These are phyloP conservation scores for Alexandromys fortis DNA, from an alignment of 2,113 vertebrate genomes.

Conservation along the genomic window DNA sequence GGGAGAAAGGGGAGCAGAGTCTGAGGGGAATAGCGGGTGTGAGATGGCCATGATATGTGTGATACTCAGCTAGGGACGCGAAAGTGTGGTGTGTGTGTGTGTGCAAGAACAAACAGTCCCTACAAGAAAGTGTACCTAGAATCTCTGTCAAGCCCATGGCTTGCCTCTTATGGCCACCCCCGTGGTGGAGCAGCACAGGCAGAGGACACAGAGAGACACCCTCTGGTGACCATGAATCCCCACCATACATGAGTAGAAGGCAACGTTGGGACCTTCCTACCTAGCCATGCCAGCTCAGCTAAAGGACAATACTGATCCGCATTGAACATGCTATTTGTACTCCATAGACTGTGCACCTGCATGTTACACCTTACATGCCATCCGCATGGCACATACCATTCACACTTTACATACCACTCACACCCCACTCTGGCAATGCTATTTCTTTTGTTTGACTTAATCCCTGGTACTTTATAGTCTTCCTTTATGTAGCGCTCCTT, in stretches of 20 bases:
- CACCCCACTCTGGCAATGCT: background rate
- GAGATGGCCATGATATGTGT: fast-evolving
- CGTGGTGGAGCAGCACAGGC: background rate
- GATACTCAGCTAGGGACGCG: fast-evolving
- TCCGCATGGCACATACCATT: background rate
- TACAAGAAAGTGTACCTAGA: background rate
- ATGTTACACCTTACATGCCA: no score
- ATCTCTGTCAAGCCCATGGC: background rate
- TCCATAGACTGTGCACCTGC: background rate
- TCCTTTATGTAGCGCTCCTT: background rate
- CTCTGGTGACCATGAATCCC: background rate
- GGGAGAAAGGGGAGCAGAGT: background rate
- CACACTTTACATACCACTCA: background rate
- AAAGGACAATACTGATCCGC: background rate
- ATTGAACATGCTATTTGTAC: no score
- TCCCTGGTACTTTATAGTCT: background rate
- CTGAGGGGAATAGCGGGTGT: background rate
- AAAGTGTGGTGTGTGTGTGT: no score
- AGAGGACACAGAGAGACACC: background rate
- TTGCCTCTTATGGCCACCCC: background rate
- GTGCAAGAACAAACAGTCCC: background rate
- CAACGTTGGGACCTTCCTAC: background rate
- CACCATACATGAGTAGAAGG: background rate
- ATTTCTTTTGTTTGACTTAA: background rate
- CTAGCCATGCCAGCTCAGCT: background rate